Base-by-base conservation (phyloP, 2,113 vertebrate genomes). In the Acrocephalus kingi region DNA sequence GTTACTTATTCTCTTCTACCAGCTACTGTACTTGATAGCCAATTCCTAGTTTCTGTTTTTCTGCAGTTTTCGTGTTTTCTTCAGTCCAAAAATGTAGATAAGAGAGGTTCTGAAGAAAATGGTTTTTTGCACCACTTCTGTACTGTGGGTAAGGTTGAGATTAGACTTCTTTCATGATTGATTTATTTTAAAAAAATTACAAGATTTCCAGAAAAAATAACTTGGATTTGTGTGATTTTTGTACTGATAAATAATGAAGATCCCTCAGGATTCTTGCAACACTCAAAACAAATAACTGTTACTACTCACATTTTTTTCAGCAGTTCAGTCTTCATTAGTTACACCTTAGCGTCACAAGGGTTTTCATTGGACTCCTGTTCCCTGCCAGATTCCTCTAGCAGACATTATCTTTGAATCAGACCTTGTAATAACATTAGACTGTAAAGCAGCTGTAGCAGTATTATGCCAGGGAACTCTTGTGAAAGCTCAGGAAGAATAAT, bases 391-490 rank as follows among this genome's bases (percentile, higher is more conserved):
- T 93, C 41, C 66, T 79, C 62, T 59, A 82, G 77, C 83, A 94
- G 85, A 89, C 87, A 93, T 94, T 96, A 64, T 92, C 67, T 93
- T 83, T 91, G 90, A 96, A 84, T 97, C 92, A 94, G 83, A 83
- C 95, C 77, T 94, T 94, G 89, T 96, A 94, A 92, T 93, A 94
- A 91, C 80, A 91, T 94, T 84, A 94, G 91, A 25, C 68, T 93
- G 62, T 56, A 81, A 92, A 95, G 89, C 92, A 96, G 94, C 95
- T 96, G 96, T 91, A 94, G 89, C 71, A 91, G 90, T 43, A 28
- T 92, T 94, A 82, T 96, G 93, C 93, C 94, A 97, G 71, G 66
- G 92, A 97, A 90, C 77, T 91, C 88, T 97, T 97, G 89, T 95
- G 95, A 96, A 97, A 95, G 79, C 45, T 94, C 55, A 68, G 66